A percentile compares a stretch with the other conserved stretches of the same genome.
phyloP scores from a whole-genome alignment of 2,797 vertebrate genomes.

The Lepus oiostolus region DNA sequence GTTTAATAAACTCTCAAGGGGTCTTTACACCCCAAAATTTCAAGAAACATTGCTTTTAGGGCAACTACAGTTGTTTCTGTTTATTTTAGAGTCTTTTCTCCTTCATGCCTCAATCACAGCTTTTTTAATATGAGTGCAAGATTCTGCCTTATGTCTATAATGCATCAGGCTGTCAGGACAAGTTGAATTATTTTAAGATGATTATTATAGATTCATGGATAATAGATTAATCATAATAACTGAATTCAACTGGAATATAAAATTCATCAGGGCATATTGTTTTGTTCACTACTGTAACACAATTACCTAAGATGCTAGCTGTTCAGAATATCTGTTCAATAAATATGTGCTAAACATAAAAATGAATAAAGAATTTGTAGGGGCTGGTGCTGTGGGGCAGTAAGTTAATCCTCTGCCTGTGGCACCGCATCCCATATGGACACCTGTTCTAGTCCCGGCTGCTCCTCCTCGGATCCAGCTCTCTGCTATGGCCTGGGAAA shows the following conservation, averaged over 20 bases:
- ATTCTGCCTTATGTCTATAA: neutral
- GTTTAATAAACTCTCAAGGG: conserved; percentile 60
- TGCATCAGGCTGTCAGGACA: neutral
- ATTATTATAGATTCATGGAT: neutral
- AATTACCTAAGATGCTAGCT: neutral
- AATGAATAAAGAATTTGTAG: neutral
- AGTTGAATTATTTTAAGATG: conserved; percentile 37
- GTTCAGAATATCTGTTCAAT: neutral
- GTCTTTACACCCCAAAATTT: neutral
- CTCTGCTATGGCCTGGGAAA: no score
- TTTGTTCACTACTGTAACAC: neutral
- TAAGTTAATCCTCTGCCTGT: no score
- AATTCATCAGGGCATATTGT: neutral
- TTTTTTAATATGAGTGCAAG: conserved; percentile 1
- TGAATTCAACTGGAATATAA: neutral
- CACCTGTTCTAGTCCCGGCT: no score
- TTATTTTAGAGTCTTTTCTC: neutral
- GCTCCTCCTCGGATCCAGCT: no score
- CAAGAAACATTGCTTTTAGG: conserved; percentile 5
- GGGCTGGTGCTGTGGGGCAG: no score
- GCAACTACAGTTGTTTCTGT: neutral
- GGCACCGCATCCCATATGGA: no score
- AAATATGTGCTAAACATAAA: neutral
- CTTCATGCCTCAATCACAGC: neutral
- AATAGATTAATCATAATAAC: conserved; percentile 1